Base-by-base conservation (phyloP, 2,888 invertebrate species). In the Empis livida region DNA sequence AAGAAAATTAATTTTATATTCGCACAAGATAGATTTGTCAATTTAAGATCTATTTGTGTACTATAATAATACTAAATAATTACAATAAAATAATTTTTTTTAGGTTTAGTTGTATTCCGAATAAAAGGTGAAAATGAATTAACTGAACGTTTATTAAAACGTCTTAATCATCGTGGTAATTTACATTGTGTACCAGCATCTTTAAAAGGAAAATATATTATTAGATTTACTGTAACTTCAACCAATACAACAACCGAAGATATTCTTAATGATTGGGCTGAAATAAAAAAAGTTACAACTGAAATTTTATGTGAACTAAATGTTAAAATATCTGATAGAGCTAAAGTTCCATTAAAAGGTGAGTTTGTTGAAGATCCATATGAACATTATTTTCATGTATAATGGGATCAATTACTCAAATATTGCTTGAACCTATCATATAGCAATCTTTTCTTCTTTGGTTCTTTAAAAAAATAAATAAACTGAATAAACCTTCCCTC, bases 121-220 rank as follows among this genome's bases (percentile, higher is more conserved):
- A 73, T 96, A 8, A 77, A 79, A 20, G 88, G 93, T 46, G 80
- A 93, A 65, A 84, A 93, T 61, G 80, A 85, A 1, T 72, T 91
- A 42, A 96, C 96, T 0, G 96, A 97, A 67, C 76, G 79, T 13
- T 71, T 96, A 5, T 73, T 96, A 46, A 94, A 94, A 65, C 78
- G 83, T 1, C 68, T 97, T 45, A 97, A 96, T 62, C 82, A 80
- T 2, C 78, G 87, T 1, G 95, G 93, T 9, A 80, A 82, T 56
- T 77, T 96, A 9, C 95, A 97, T 67, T 92, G 94, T 54, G 95
- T 97, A 0, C 96, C 96, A 0, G 93, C 95, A 0, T 85, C 89
- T 48, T 77, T 96, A 49, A 93, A 94, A 61, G 87, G 84, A 0
- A 80, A 82, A 63, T 89, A 89, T 64, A 91, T 95, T 43, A 93